Evolutionary conservation across 2,797 vertebrate genomes (phyloP), one percentile per base, ranked within the genome.

Genomic region (Spondyliosoma cantharus): DNA sequence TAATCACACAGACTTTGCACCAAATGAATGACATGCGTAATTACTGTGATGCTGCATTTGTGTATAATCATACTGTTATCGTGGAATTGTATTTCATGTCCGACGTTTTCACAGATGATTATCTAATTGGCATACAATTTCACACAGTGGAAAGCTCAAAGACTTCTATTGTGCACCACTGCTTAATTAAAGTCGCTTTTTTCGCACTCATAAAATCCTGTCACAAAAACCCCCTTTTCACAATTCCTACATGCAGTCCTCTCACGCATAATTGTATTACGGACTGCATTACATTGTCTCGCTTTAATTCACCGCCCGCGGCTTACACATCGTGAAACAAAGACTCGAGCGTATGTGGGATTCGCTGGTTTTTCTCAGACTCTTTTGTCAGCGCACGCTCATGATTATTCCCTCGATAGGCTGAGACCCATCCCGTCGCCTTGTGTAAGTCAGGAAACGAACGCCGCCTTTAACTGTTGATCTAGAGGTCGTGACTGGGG

Each of bases 211-310:
- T 86, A 79, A 85, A 91, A 91, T 89, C 89, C 79, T 67, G 81
- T 86, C 85, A 87, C 87, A 86, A 90, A 81, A 84, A 37, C 37
- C 76, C 58, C 71, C 78, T 89, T 91, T 91, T 86, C 87, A 90
- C 92, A 67, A 90, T 89, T 93, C 84, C 86, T 84, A 86, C 87
- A 81, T 71, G 83, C 83, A 64, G 85, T 85, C 81, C 81, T 85
- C 89, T 88, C 91, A 90, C 80, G 62, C 85, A 90, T 93, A 92
- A 95, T 93, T 92, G 89, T 91, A 93, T 93, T 92, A 93, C 52
- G 65, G 82, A 77, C 89, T 71, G 78, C 74, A 71, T 90, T 86
- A 85, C 87, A 92, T 88, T 90, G 91, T 93, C 83, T 76, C 76
- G 57, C 86, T 84, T 89, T 88, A 88, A 91, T 89, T 92, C 88